Conservation (phyloP, 1,140 invertebrate species). For the Colletes latitarsis region DNA sequence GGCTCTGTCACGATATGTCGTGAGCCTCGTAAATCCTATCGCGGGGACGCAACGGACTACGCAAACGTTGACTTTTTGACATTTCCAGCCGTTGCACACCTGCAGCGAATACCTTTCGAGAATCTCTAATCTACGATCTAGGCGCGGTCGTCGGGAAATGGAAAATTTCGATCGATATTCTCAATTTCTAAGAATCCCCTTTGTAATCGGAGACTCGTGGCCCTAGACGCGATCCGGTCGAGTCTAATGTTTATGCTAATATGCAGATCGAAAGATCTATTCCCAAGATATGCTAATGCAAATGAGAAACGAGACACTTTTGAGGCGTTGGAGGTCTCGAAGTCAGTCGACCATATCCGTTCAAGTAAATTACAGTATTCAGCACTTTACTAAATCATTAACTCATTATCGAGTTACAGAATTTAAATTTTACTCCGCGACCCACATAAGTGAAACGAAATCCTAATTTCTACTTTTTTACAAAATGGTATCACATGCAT, state of each 20-base stretch:
- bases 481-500: no score
- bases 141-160: no score
- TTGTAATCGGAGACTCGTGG: not conserved
- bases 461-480: no score
- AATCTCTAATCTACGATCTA: constrained; percentile 5
- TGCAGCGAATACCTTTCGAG: not conserved
- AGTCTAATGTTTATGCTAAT: not conserved
- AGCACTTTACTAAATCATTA: no score
- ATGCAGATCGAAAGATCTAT: no score
- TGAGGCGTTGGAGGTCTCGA: not conserved
- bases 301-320: not conserved
- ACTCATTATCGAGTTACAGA: no score
- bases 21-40: constrained; percentile 29
- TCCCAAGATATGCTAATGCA: not conserved
- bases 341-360: no score
- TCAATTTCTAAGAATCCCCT: not conserved
- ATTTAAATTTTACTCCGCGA: not conserved
- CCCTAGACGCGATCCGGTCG: not conserved
- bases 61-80: constrained; percentile 49
- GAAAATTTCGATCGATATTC: not conserved
- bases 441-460: no score
- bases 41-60: not conserved
- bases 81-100: constrained; percentile 23
- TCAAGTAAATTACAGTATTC: no score
- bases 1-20: constrained; percentile 5